Evolutionary conservation across 2,888 invertebrate species (phyloP).

Genomic region (Brenthis hecate): DNA sequence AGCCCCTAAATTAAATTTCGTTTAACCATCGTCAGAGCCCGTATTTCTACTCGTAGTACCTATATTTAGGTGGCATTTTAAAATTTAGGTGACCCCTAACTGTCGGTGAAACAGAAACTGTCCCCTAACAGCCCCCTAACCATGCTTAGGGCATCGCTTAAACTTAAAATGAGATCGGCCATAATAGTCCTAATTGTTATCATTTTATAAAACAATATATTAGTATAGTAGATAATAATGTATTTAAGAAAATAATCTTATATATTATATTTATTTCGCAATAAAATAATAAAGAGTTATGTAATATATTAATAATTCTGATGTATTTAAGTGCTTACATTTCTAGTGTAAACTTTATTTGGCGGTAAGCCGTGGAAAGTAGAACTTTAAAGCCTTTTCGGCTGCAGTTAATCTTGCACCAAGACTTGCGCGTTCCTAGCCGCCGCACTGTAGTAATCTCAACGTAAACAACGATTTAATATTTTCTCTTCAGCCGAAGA

Average conservation of each 20-base stretch:
- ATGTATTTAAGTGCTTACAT: conserved; percentile 49
- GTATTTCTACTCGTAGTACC: no score
- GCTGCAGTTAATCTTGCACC: conserved; percentile 39
- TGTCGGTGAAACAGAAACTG: no score
- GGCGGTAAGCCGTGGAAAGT: conserved; percentile 56
- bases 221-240: no score
- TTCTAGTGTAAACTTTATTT: conserved; percentile 73
- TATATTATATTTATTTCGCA: not conserved
- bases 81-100: no score
- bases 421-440: conserved; percentile 34
- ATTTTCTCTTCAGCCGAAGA: not conserved
- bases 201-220: no score
- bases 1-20: no score
- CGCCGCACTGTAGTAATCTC: conserved; percentile 39
- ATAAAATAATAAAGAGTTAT: not conserved
- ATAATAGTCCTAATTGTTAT: no score
- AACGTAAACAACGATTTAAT: conserved; percentile 48
- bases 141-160: no score
- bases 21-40: no score
- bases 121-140: no score
- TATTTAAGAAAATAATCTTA: not conserved
- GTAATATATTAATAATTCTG: not conserved
- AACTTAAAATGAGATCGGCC: no score
- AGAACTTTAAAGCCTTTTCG: conserved; percentile 50
- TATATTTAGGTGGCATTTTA: no score